phyloP scores from a whole-genome alignment of 2,888 invertebrate genomes.

The Hypomecis punctinalis region DNA sequence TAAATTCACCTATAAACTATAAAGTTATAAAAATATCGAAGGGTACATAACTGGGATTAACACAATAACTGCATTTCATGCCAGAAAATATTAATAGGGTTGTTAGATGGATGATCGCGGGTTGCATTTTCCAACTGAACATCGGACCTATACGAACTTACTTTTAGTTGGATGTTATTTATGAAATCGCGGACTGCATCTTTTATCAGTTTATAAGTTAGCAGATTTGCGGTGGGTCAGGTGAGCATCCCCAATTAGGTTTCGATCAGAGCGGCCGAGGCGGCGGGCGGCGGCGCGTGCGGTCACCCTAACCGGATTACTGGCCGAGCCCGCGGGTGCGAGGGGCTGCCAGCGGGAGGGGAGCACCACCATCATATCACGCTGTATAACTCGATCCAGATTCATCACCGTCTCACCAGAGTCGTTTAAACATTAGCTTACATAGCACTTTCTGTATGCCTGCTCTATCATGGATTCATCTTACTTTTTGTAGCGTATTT shows the following conservation, averaged over 20 bases:
- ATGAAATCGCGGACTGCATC: not conserved
- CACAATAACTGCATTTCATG: too few species aligned
- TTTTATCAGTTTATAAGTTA: constrained; percentile 34
- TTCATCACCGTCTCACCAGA: constrained; percentile 59
- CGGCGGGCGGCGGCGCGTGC: constrained; percentile 67
- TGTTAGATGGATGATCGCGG: too few species aligned
- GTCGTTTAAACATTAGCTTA: constrained; percentile 35
- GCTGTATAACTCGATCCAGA: constrained; percentile 59
- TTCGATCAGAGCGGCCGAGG: constrained; percentile 70
- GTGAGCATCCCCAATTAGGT: constrained; percentile 76
- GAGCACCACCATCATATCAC: constrained; percentile 11
- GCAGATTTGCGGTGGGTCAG: constrained; percentile 60
- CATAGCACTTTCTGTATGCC: constrained; percentile 2
- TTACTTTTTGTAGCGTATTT: not conserved
- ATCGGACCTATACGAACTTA: too few species aligned
- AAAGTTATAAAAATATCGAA: too few species aligned
- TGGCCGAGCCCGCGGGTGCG: constrained; percentile 40
- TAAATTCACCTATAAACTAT: too few species aligned
- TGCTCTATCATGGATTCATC: not conserved
- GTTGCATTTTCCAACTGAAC: too few species aligned
- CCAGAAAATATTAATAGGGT: too few species aligned
- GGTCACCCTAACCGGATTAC: constrained; percentile 77
- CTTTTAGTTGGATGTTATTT: not conserved
- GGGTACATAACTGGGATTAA: too few species aligned
- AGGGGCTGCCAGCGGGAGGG: constrained; percentile 29